phyloP scores from a whole-genome alignment of 2,888 invertebrate genomes.

The Petrolisthes cinctipes region DNA sequence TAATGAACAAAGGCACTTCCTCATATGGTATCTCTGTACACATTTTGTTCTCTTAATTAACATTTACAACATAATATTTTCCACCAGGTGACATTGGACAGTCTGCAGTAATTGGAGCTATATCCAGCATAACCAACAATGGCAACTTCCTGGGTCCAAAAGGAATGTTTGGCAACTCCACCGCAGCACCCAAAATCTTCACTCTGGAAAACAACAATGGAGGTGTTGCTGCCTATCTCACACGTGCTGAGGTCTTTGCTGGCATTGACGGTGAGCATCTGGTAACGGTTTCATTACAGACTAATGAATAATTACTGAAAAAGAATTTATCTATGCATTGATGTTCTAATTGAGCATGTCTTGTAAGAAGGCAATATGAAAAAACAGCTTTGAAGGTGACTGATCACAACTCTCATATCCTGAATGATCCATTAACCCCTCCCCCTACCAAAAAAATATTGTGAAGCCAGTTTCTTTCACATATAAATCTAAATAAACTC shows the following conservation, averaged over 20 bases:
- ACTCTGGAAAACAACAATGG: conserved; percentile 33
- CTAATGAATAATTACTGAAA: background rate
- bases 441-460: too few species aligned
- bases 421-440: too few species aligned
- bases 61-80: background rate
- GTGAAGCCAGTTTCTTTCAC: too few species aligned
- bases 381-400: too few species aligned
- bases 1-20: too few species aligned
- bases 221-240: conserved; percentile 38
- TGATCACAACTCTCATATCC: too few species aligned
- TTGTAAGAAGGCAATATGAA: too few species aligned
- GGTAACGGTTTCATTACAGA: background rate
- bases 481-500: too few species aligned
- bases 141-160: conserved; percentile 13
- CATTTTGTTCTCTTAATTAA: background rate
- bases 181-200: conserved; percentile 59
- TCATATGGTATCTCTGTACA: too few species aligned
- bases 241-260: conserved; percentile 61
- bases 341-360: too few species aligned
- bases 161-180: conserved; percentile 50
- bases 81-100: conserved; percentile 60
- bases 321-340: background rate
- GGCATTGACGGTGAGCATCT: conserved; percentile 61
- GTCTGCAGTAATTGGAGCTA: conserved; percentile 35
- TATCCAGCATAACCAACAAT: conserved; percentile 1